A percentile compares a stretch with the other conserved stretches of the same genome.
These are phyloP conservation scores for Pedetes capensis DNA, from an alignment of 2,113 vertebrate genomes.

Conservation along the genomic window DNA sequence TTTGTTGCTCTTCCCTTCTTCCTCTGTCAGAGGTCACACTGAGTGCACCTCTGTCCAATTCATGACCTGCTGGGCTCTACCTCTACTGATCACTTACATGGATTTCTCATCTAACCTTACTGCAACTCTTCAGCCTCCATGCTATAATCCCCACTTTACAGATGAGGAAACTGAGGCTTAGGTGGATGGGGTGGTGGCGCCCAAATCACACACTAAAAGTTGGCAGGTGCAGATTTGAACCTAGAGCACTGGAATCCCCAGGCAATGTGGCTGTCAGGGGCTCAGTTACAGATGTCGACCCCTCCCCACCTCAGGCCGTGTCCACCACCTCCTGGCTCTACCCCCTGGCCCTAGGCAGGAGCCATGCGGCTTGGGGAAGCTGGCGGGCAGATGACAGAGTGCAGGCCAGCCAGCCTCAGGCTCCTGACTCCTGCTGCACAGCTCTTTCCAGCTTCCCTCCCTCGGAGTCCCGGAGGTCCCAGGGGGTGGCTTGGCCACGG, in stretches of 20 bases:
- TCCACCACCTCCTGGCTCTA: background rate
- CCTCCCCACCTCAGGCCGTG: background rate
- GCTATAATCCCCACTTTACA: background rate
- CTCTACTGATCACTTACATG: no score
- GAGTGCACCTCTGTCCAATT: no score
- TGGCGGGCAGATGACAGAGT: background rate
- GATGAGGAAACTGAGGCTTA: background rate
- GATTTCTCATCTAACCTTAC: no score
- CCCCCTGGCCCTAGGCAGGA: background rate
- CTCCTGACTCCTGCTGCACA: rapidly evolving
- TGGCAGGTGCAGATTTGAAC: background rate
- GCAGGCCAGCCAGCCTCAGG: background rate
- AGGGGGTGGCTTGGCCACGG: background rate
- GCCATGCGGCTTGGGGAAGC: background rate
- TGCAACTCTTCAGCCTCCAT: rapidly evolving
- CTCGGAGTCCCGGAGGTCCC: background rate
- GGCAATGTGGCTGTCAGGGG: rapidly evolving
- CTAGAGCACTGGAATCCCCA: background rate
- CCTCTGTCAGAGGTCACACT: background rate
- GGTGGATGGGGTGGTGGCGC: background rate
- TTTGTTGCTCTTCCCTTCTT: background rate
- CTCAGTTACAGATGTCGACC: background rate
- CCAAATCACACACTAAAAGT: no score
- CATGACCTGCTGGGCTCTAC: background rate
- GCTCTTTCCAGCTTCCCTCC: background rate